phyloP scores from a whole-genome alignment of 2,888 invertebrate species.

The Synergus umbraculus region DNA sequence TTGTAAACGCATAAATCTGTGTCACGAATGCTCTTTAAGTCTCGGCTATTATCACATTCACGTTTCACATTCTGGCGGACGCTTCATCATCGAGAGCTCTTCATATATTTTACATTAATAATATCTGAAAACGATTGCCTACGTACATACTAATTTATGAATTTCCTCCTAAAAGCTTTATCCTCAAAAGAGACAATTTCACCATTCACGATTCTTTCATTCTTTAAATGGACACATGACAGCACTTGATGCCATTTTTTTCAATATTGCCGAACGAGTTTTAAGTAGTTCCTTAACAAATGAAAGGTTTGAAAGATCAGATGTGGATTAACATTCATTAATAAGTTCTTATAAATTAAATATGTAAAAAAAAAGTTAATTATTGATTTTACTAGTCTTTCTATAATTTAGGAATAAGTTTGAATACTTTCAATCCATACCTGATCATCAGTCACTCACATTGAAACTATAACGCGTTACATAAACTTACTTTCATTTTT shows the following conservation, averaged over 20 bases:
- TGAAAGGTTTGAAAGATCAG: background rate
- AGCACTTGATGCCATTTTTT: background rate
- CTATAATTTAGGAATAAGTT: background rate
- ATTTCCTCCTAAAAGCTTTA: background rate
- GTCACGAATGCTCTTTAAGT: slow-evolving; percentile 29
- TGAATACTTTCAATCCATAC: background rate
- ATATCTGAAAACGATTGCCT: slow-evolving; percentile 12
- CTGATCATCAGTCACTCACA: background rate
- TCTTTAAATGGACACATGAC: background rate
- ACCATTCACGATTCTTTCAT: background rate
- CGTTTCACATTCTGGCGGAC: slow-evolving; percentile 18
- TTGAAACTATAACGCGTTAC: background rate
- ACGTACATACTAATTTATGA: slow-evolving; percentile 16
- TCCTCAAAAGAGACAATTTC: background rate
- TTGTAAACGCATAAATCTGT: slow-evolving; percentile 29
- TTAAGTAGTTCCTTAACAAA: no score
- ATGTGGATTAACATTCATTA: background rate
- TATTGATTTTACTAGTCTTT: background rate
- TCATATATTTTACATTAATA: slow-evolving; percentile 34
- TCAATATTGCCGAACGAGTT: background rate
- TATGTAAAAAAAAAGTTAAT: background rate
- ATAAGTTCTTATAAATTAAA: background rate
- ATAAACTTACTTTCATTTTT: background rate
- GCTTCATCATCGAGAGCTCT: slow-evolving; percentile 15
- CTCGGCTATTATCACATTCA: slow-evolving; percentile 32